Base-by-base conservation (phyloP, 2,797 vertebrate genomes). In the Percopsis omiscomaycus region DNA sequence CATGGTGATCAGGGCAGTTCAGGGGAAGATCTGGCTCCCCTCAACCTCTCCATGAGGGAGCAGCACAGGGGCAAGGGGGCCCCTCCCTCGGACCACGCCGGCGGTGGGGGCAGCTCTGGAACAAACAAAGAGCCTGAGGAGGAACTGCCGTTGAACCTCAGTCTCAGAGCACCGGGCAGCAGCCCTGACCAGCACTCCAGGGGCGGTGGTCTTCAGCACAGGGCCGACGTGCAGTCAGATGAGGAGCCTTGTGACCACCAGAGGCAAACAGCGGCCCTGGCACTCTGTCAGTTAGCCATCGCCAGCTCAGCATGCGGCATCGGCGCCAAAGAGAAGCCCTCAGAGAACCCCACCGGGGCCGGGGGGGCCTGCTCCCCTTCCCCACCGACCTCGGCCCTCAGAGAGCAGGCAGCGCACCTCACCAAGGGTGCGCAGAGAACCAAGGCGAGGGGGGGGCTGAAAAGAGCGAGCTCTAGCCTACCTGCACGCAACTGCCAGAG, bases 251-350 rank as follows among this genome's bases (percentile, higher is more conserved):
- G 91, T 4, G 96, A 98, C 0, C 95, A 94, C 69, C 94, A 96
- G 86, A 96, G 97, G 80, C 96, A 96, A 82, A 95, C 93, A 0
- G 98, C 97, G 0, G 98, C 97, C 0, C 93, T 99, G 45, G 96
- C 98, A 0, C 95, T 98, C 68, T 98, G 97, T 81, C 96, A 98
- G 75, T 89, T 99, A n/a, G 95, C 96, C 0, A 89, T 83, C 0
- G 95, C 94, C 55, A 94, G 93, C 77, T 93, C 94, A 0, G 69
- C 60, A 0, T 44, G 53, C 53, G 59, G 80, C 50, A 71, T 86
- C 45, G 69, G 51, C 16, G 2, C 52, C 0, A 46, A 27, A 45
- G 51, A 51, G 11, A 44, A 28, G 54, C 55, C 73, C 29, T 64
- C 50, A 2, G 60, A 63, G 28, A 32, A 74, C 9, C 51, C 51